Evolutionary conservation across 1,140 invertebrate genomes (phyloP).

Genomic region (Argopecten irradians): DNA sequence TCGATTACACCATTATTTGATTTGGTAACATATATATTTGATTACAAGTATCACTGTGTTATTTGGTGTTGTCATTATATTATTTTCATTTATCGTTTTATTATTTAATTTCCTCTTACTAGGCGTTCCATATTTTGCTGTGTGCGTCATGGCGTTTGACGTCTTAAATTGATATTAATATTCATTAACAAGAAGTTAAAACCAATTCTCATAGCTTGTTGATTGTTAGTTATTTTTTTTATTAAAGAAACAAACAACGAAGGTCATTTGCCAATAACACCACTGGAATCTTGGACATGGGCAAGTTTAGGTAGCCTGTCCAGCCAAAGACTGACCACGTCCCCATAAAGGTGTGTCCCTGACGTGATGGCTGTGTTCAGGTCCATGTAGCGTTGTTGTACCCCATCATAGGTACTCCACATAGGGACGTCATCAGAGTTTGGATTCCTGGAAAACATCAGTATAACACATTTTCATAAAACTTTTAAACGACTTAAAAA

Average conservation of each 20-base stretch:
- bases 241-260: not conserved
- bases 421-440: not conserved
- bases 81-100: too few relatives aligned
- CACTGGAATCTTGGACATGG: not conserved
- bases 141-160: too few relatives aligned
- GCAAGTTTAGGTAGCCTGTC: not conserved
- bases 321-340: not conserved
- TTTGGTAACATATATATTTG: too few relatives aligned
- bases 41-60: too few relatives aligned
- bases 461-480: not conserved
- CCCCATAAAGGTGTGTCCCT: not conserved
- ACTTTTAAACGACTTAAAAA: not conserved
- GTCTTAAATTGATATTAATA: too few relatives aligned
- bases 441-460: not conserved
- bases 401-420: not conserved
- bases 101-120: too few relatives aligned
- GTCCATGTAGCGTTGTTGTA: not conserved
- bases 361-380: not conserved
- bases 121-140: too few relatives aligned
- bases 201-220: not conserved
- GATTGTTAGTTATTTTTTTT: not conserved
- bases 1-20: too few relatives aligned
- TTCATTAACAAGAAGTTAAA: too few relatives aligned
- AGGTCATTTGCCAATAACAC: not conserved
- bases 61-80: too few relatives aligned